These are phyloP conservation scores for Channa argus DNA, from an alignment of 2,113 vertebrate species.

Conservation along the genomic window DNA sequence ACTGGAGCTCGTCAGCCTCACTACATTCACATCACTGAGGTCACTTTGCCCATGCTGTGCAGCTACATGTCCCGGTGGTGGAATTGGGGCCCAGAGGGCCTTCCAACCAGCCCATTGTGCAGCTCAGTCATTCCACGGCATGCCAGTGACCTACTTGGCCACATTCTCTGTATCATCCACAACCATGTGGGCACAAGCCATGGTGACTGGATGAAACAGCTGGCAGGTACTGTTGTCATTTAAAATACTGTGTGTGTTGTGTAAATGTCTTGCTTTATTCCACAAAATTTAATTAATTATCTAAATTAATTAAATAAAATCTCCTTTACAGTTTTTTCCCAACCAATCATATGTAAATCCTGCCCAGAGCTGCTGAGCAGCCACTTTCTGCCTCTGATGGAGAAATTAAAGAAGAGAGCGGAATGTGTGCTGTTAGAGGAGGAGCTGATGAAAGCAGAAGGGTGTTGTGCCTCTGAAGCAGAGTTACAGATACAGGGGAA, in stretches of 20 bases:
- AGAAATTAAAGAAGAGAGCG: constrained; percentile 93
- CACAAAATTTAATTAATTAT: neutral
- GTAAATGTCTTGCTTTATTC: constrained; percentile 7
- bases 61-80: constrained; percentile 94
- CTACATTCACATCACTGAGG: constrained; percentile 91
- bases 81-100: constrained; percentile 84
- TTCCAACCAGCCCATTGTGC: constrained; percentile 76
- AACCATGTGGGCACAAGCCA: constrained; percentile 92
- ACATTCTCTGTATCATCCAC: constrained; percentile 91
- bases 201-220: constrained; percentile 94
- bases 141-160: constrained; percentile 90
- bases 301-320: constrained; percentile 6
- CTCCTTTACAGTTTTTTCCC: constrained; percentile 87
- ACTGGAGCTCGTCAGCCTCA: constrained; percentile 89
- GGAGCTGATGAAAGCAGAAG: constrained; percentile 91
- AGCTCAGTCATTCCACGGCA: constrained; percentile 88
- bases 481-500: constrained; percentile 94
- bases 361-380: constrained; percentile 88
- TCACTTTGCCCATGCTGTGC: constrained; percentile 92
- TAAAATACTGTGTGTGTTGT: neutral
- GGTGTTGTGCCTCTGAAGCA: constrained; percentile 87
- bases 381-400: constrained; percentile 95
- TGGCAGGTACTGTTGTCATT: constrained; percentile 85
- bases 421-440: constrained; percentile 91
- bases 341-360: constrained; percentile 92